Base-by-base conservation (phyloP, 2,113 vertebrate species). In the Paralichthys olivaceus region DNA sequence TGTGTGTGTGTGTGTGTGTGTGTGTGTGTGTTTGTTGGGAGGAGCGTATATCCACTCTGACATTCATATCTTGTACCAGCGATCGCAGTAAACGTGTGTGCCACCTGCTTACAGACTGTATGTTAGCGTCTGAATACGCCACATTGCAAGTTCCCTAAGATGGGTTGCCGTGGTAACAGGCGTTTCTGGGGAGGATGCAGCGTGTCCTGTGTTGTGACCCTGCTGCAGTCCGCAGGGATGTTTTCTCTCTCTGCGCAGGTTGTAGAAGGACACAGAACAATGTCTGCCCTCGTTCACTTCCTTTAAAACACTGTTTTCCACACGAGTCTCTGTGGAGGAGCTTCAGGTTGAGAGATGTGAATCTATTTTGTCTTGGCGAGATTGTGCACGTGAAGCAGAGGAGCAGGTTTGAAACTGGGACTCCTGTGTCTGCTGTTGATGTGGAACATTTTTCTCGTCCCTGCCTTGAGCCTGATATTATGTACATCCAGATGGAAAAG, bases 131-230 rank as follows among this genome's bases (percentile, higher is more conserved):
- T 78, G 56, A 72, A 59, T 40, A 71, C 32, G 14, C 29, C 43
- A 66, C 49, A 67, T 78, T 76, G 49, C 14, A n/a, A n/a, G 49
- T 11, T 53, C 20, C 49, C 60, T 75, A 23, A 57, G 69, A 86
- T 60, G 64, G 34, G 91, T 92, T 93, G 78, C 91, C 69, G 62
- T 91, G 89, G 92, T 65, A 86, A 93, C 88, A 2, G 64, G 15
- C 9, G 9, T 84, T 77, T 56, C 83, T 80, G 40, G 55, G 70
- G 69, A 83, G 65, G 59, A 69, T 64, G 62, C 29, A 63, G 69
- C 75, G 79, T 22, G 53, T 87, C 70, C 72, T 66, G 69, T 43
- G 54, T 78, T 76, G 72, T 86, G 79, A 90, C 82, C 87, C 87
- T 23, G 29, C 80, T 78, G 79, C 2, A 76, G 53, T 80, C 64